Evolutionary conservation across 2,797 vertebrate species (phyloP).

Genomic region (Echeneis naucrates): DNA sequence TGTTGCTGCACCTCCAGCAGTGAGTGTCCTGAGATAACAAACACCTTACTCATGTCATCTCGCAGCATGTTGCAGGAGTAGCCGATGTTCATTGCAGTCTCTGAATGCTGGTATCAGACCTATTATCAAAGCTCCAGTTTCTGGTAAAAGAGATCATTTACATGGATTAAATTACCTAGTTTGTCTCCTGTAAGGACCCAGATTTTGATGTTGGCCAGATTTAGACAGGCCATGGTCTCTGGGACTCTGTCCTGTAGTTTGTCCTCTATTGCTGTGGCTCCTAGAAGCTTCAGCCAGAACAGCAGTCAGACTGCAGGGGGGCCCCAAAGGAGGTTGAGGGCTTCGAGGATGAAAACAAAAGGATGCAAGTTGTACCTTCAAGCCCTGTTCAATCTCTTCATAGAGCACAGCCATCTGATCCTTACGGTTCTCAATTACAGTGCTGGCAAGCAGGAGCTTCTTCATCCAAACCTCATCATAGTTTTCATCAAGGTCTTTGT

Average conservation of each 20-base stretch:
- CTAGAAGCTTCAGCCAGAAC: conserved; percentile 83
- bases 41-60: conserved; percentile 87
- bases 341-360: neutral
- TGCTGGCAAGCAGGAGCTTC: conserved; percentile 83
- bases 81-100: conserved; percentile 90
- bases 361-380: conserved; percentile 59
- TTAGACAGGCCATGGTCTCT: conserved; percentile 87
- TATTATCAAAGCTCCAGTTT: neutral
- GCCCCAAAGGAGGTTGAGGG: neutral
- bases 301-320: conserved; percentile 39
- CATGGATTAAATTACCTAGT: conserved; percentile 79
- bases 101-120: conserved; percentile 76
- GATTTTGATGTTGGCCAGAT: conserved; percentile 89
- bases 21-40: conserved; percentile 83
- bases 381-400: conserved; percentile 87
- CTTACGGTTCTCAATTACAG: conserved; percentile 81
- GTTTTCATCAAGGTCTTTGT: conserved; percentile 88
- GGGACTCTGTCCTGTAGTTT: conserved; percentile 91
- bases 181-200: conserved; percentile 94
- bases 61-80: conserved; percentile 90
- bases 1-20: conserved; percentile 84
- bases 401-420: conserved; percentile 83
- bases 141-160: neutral
- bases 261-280: conserved; percentile 92
- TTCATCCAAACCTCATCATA: conserved; percentile 87